Percentiles rank a stretch among this genome's conserved stretches.
Conservation (phyloP, 2,797 vertebrate species). For the Fistularia tabacaria region DNA sequence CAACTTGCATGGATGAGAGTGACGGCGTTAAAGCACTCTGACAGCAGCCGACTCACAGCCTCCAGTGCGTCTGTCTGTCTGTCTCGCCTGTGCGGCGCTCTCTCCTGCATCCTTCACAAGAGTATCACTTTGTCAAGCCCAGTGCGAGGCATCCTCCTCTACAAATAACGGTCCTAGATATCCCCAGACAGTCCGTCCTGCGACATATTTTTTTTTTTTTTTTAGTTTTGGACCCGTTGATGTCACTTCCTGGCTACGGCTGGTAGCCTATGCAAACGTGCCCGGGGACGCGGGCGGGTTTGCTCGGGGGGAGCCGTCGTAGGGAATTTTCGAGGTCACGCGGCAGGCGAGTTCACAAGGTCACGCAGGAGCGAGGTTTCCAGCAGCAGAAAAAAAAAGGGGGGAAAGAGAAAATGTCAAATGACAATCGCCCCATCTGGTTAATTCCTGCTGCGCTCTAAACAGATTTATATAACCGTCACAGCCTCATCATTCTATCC, state of each 20-base stretch:
- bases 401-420: conserved; percentile 48
- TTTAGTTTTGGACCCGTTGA: conserved; percentile 72
- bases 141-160: conserved; percentile 40
- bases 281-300: conserved; percentile 39
- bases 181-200: conserved; percentile 61
- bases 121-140: conserved; percentile 51
- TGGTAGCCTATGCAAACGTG: conserved; percentile 47
- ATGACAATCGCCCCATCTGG: conserved; percentile 38
- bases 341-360: conserved; percentile 61
- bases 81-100: conserved; percentile 44
- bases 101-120: conserved; percentile 55
- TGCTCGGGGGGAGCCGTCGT: conserved; percentile 20
- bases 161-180: conserved; percentile 56
- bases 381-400: conserved; percentile 16
- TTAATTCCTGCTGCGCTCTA: conserved; percentile 39
- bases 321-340: conserved; percentile 43
- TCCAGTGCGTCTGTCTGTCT: conserved; percentile 56
- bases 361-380: conserved; percentile 46
- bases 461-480: conserved; percentile 35
- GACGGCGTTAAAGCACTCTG: conserved; percentile 52
- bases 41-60: conserved; percentile 68
- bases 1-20: conserved; percentile 71
- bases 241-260: conserved; percentile 80
- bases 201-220: conserved; percentile 62
- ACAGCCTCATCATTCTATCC: conserved; percentile 49